Percentiles rank a stretch among this genome's conserved stretches.
phyloP scores from a whole-genome alignment of 1,140 invertebrate species.

The Vollenhovia emeryi region DNA sequence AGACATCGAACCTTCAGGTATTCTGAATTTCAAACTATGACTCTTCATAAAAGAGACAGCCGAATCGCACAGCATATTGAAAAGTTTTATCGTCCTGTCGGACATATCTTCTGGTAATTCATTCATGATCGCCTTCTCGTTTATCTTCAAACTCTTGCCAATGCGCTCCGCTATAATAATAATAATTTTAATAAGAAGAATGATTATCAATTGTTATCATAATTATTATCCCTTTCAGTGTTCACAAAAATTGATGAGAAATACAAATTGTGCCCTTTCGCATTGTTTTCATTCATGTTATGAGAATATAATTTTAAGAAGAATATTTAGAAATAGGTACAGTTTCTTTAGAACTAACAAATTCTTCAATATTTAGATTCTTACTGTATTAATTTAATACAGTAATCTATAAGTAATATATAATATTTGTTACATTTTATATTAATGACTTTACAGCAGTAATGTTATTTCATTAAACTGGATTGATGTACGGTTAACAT shows the following conservation, averaged over 20 bases:
- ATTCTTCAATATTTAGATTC: slow-evolving; percentile 22
- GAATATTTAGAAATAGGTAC: neutral
- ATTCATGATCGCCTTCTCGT: slow-evolving; percentile 85
- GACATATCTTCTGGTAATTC: slow-evolving; percentile 85
- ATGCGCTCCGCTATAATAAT: slow-evolving; percentile 80
- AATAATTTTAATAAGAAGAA: neutral
- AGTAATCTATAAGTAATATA: neutral
- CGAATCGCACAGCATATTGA: slow-evolving; percentile 86
- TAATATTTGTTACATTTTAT: slow-evolving; percentile 5
- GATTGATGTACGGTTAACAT: neutral
- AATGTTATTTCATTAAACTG: neutral
- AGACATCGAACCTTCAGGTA: slow-evolving; percentile 86
- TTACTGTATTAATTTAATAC: neutral
- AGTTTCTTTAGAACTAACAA: neutral
- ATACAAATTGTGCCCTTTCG: neutral
- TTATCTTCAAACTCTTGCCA: slow-evolving; percentile 83
- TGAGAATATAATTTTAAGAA: neutral
- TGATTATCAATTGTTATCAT: neutral
- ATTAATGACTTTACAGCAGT: neutral
- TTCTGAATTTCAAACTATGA: slow-evolving; percentile 87
- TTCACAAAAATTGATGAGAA: neutral
- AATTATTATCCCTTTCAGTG: neutral
- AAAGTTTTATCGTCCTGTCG: slow-evolving; percentile 85
- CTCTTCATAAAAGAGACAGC: slow-evolving; percentile 86
- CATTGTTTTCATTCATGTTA: neutral